These are phyloP conservation scores for Aelia acuminata DNA, from an alignment of 2,888 invertebrate genomes.

Conservation along the genomic window DNA sequence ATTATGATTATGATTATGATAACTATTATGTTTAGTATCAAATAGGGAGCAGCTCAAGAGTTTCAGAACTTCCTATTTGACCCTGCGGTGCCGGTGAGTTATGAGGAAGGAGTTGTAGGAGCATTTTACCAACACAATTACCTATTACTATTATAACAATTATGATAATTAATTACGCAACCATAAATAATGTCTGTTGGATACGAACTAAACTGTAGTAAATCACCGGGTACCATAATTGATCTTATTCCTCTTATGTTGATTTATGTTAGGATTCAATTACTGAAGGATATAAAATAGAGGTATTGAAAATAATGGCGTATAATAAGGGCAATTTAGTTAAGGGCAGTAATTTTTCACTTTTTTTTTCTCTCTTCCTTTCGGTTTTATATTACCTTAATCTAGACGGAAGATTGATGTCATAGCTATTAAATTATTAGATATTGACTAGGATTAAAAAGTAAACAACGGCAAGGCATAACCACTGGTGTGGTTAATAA, in stretches of 20 bases:
- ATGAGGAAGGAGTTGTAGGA: too few species aligned
- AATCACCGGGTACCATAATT: neutral
- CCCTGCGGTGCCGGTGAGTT: too few species aligned
- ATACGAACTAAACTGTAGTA: neutral
- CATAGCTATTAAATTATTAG: neutral
- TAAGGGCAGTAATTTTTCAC: neutral
- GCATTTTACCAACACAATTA: too few species aligned
- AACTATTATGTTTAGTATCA: too few species aligned
- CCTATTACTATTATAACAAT: too few species aligned
- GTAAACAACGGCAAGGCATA: neutral
- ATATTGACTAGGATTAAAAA: neutral
- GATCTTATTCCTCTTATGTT: neutral
- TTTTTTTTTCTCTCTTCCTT: neutral
- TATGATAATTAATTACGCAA: too few species aligned
- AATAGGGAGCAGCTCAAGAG: too few species aligned
- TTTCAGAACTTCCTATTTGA: too few species aligned
- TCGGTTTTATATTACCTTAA: neutral
- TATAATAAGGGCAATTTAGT: neutral
- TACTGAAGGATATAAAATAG: slow-evolving; percentile 1
- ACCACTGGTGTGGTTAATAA: neutral
- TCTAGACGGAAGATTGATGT: neutral
- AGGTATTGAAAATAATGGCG: slow-evolving; percentile 19
- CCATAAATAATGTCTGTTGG: neutral
- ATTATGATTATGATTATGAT: too few species aligned
- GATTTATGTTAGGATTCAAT: neutral